Evolutionary conservation across 2,797 vertebrate species (phyloP), one percentile per base, ranked within the genome.

Genomic region (Oreochromis mossambicus): DNA sequence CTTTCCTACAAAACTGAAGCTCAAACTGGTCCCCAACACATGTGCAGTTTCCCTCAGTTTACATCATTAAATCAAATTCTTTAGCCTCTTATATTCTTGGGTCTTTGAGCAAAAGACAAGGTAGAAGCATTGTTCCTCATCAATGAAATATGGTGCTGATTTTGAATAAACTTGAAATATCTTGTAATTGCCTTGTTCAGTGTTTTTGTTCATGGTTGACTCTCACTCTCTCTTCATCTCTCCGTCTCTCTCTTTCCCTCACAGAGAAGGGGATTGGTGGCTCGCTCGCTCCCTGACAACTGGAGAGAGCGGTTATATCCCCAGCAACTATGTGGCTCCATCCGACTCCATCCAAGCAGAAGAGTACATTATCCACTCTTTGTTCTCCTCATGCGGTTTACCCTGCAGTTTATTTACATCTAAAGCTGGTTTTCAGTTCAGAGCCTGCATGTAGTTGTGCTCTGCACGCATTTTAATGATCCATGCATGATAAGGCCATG

Each of bases 211-310:
- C 4, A 7, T 56, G 13, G 24, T 36, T 90, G 19, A 84, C 41
- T 77, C 36, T 83, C 36, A 76, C 36, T 56, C 19, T 51, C 56
- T 92, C 92, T 91, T 52, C 92, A 83, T 95, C 73, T 93, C 94
- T 97, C 89, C 97, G 96, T 88, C 96, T 97, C 86, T 98, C 97
- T 19, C 43, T 48, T 48, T 50, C 15, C 24, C 10, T 73, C 43
- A 1, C 96, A 99, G 98, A 96, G 98, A 99, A 95, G 98, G 98
- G 70, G 98, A 99, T 94, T 99, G 98, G 98, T 99, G 98, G 98
- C 96, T 98, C 96, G 98, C 98, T 36, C 97, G 97, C 92, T 99
- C 98, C 56, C 97, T 99, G 91, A 97, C 97, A 94, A 98, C 98
- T 0, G 98, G 98, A 94, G 97, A 98, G 94, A 99, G 97, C 19